These are phyloP conservation scores for Drosophila bocqueti DNA, from an alignment of 1,140 invertebrate genomes.

Conservation along the genomic window DNA sequence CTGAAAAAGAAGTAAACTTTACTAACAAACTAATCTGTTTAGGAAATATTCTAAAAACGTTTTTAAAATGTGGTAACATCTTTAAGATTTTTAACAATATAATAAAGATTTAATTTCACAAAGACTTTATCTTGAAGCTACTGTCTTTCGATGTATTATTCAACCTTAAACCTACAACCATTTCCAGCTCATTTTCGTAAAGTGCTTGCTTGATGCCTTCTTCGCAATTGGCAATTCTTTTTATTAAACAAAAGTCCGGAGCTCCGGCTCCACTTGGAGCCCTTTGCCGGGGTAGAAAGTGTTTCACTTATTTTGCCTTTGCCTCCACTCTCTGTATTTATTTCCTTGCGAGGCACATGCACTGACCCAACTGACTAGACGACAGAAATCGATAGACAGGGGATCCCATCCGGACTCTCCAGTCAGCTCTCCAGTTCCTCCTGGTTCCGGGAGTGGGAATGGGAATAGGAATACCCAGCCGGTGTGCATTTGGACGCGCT, in stretches of 20 bases:
- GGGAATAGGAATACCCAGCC: constrained; percentile 12
- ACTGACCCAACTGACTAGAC: constrained; percentile 66
- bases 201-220: constrained; percentile 8
- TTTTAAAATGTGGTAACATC: background rate
- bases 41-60: background rate
- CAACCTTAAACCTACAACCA: background rate
- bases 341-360: constrained; percentile 50
- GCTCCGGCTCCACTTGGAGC: constrained; percentile 36
- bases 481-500: constrained; percentile 44
- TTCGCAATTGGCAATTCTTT: constrained; percentile 46
- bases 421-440: constrained; percentile 13
- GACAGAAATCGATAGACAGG: constrained; percentile 77
- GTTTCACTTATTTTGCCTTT: constrained; percentile 60
- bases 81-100: background rate
- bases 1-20: background rate
- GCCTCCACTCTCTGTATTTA: constrained; percentile 5
- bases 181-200: background rate
- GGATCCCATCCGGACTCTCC: constrained; percentile 26
- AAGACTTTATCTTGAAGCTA: background rate
- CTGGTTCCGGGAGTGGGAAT: constrained; percentile 16
- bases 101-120: background rate
- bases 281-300: constrained; percentile 72
- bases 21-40: background rate
- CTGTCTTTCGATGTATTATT: rapidly evolving
- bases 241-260: constrained; percentile 52